A percentile compares a stretch with the other conserved stretches of the same genome.
These are phyloP conservation scores for Torymus aiolomorphi DNA, from an alignment of 2,888 invertebrate species.

Conservation along the genomic window DNA sequence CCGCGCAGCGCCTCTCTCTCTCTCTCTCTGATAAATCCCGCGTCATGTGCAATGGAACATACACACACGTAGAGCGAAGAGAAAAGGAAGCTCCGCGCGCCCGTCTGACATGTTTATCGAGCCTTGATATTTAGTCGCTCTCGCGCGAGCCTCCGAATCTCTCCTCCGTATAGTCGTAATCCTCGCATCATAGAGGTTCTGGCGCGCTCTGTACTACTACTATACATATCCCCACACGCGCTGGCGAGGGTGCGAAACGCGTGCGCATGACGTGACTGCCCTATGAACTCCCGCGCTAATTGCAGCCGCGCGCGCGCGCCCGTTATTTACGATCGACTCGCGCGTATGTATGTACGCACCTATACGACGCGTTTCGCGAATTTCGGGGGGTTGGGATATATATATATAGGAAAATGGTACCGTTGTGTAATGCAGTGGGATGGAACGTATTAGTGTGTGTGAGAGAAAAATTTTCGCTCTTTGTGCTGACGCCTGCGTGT, in stretches of 20 bases:
- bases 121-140: slow-evolving; percentile 34
- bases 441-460: background rate
- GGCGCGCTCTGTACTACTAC: background rate
- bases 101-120: slow-evolving; percentile 49
- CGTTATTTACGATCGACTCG: slow-evolving; percentile 41
- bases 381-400: background rate
- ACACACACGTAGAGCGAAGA: slow-evolving; percentile 10
- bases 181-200: slow-evolving; percentile 1
- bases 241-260: slow-evolving; percentile 42
- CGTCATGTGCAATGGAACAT: background rate
- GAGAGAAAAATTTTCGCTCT: slow-evolving; percentile 25
- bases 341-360: background rate
- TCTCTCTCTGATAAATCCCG: background rate
- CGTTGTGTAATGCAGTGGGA: background rate
- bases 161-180: slow-evolving; percentile 19
- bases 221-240: no score
- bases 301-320: slow-evolving; percentile 11
- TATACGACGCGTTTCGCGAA: slow-evolving; percentile 14
- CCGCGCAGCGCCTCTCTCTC: slow-evolving; percentile 18
- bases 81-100: slow-evolving; percentile 12
- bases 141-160: slow-evolving; percentile 15
- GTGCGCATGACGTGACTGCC: slow-evolving; percentile 32
- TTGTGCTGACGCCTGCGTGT: background rate
- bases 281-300: slow-evolving; percentile 34
- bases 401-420: background rate